A percentile compares a stretch with the other conserved stretches of the same genome.
phyloP scores from a whole-genome alignment of 2,888 invertebrate species.

The Dastarcus helophoroides region DNA sequence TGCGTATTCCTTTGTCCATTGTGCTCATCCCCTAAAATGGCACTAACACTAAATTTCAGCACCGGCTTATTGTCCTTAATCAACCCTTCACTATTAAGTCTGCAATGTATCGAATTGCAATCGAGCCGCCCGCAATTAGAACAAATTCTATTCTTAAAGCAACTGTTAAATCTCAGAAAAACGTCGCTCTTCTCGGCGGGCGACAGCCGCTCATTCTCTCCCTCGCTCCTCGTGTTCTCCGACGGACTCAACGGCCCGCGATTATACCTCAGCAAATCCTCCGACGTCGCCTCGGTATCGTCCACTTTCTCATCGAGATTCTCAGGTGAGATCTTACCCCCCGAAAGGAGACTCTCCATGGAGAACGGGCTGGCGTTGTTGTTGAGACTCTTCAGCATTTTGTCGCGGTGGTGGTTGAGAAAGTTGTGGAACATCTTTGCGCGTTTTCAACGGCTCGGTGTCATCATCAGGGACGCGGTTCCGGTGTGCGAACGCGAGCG shows the following conservation, averaged over 20 bases:
- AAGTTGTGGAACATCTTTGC: constrained; percentile 33
- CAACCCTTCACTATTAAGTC: constrained; percentile 25
- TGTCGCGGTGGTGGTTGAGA: constrained; percentile 29
- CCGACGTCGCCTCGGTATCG: constrained; percentile 11
- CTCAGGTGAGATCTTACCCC: constrained; percentile 32
- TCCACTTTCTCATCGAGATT: constrained; percentile 17
- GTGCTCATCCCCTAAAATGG: constrained; percentile 62
- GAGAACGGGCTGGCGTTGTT: constrained; percentile 33
- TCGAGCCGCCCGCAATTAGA: constrained; percentile 45
- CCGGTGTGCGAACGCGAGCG: too few relatives aligned
- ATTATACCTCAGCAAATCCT: constrained; percentile 7
- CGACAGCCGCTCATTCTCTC: constrained; percentile 26
- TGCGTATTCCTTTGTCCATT: constrained; percentile 24
- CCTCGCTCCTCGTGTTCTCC: constrained; percentile 20
- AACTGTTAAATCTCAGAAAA: constrained; percentile 31
- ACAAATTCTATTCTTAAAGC: constrained; percentile 37
- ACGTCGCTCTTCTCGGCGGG: constrained; percentile 27
- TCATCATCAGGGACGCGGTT: too few relatives aligned
- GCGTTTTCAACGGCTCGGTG: too few relatives aligned
- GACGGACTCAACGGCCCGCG: constrained; percentile 14
- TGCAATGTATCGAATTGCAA: constrained; percentile 39
- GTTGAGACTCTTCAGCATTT: constrained; percentile 34
- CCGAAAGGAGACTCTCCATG: constrained; percentile 34
- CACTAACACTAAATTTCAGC: constrained; percentile 86
- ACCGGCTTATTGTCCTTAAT: constrained; percentile 53